Evolutionary conservation across 2,797 vertebrate genomes (phyloP).

Genomic region (Perodicticus potto): DNA sequence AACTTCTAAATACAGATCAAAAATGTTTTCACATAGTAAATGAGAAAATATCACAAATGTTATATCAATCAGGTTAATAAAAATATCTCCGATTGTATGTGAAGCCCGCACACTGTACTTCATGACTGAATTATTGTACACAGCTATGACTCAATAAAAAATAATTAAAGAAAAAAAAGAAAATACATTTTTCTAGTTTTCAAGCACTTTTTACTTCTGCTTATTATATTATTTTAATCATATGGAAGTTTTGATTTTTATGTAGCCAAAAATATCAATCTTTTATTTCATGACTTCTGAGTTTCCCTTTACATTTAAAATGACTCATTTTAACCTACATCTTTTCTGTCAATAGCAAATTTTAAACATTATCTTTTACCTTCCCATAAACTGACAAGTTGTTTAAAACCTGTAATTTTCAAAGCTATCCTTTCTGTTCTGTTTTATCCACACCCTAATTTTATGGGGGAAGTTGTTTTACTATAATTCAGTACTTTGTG

Average conservation of each 20-base stretch:
- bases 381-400: not conserved
- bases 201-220: not conserved
- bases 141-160: too few relatives aligned
- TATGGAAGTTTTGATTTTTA: not conserved
- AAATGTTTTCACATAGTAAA: too few relatives aligned
- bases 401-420: not conserved
- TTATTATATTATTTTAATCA: not conserved
- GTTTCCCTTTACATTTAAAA: constrained; percentile 49
- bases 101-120: too few relatives aligned
- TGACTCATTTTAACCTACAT: constrained; percentile 13
- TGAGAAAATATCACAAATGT: too few relatives aligned
- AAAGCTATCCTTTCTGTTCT: not conserved
- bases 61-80: too few relatives aligned
- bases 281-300: constrained; percentile 18
- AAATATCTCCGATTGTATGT: too few relatives aligned
- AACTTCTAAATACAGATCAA: too few relatives aligned
- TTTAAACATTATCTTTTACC: not conserved
- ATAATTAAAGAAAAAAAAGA: too few relatives aligned
- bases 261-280: not conserved
- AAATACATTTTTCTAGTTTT: not conserved
- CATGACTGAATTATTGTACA: too few relatives aligned
- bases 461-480: not conserved
- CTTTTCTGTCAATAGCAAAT: not conserved
- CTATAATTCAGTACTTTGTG: not conserved
- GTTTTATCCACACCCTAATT: not conserved